phyloP scores from a whole-genome alignment of 1,140 invertebrate genomes.

The Oedothorax gibbosus region DNA sequence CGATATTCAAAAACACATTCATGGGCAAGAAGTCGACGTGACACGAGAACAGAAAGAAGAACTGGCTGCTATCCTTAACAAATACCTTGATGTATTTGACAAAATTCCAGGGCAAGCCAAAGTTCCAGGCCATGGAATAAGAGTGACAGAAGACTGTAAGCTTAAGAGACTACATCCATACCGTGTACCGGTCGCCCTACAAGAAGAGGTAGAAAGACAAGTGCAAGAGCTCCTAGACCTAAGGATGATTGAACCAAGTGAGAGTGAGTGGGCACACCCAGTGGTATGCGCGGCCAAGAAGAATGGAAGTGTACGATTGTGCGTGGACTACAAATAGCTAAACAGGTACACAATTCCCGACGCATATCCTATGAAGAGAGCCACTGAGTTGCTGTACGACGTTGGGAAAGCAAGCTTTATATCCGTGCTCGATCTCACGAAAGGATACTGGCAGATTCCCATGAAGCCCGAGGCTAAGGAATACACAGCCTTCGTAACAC shows the following conservation, averaged over 20 bases:
- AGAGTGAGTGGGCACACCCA: neutral
- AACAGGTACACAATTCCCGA: conserved; percentile 63
- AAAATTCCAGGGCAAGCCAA: neutral
- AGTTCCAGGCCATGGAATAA: neutral
- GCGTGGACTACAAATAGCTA: conserved; percentile 63
- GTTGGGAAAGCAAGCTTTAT: neutral
- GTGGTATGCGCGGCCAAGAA: conserved; percentile 19
- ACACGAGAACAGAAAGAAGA: neutral
- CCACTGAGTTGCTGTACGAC: neutral
- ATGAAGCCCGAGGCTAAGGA: neutral
- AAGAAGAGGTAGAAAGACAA: neutral
- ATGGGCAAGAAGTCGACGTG: neutral
- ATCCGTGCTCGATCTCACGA: neutral
- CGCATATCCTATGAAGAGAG: conserved; percentile 59
- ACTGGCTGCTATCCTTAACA: neutral
- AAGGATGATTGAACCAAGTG: neutral
- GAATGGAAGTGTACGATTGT: conserved; percentile 58
- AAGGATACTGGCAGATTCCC: neutral
- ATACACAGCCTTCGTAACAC: neutral
- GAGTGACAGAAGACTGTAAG: neutral
- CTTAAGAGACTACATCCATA: neutral
- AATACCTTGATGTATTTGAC: neutral
- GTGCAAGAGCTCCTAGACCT: neutral
- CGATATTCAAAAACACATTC: neutral
- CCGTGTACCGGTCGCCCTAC: neutral